A percentile compares a stretch with the other conserved stretches of the same genome.
Conservation (phyloP, 2,888 invertebrate species). For the Brassicogethes aeneus region DNA sequence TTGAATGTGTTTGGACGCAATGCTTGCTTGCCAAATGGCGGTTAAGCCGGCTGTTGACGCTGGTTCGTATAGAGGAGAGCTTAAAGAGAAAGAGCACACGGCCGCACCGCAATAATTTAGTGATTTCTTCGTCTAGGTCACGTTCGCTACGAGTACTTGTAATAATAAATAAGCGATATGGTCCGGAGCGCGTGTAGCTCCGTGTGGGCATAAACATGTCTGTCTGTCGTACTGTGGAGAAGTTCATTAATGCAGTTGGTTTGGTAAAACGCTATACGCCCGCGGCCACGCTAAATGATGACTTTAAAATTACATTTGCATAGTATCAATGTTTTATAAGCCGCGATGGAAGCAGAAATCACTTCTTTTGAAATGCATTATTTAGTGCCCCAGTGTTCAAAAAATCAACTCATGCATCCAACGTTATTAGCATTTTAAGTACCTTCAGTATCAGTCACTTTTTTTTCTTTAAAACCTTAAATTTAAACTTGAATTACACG, state of each 20-base stretch:
- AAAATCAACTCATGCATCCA: too few relatives aligned
- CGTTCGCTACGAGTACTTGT: constrained; percentile 38
- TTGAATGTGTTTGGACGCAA: too few relatives aligned
- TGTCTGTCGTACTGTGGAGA: constrained; percentile 36
- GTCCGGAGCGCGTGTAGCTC: constrained; percentile 40
- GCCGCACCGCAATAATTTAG: constrained; percentile 30
- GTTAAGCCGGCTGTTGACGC: background rate
- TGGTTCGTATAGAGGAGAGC: constrained; percentile 18
- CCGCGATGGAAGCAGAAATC: background rate
- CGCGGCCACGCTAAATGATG: constrained; percentile 38
- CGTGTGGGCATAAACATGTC: constrained; percentile 41
- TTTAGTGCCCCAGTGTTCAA: too few relatives aligned
- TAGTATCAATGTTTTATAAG: constrained; percentile 20
- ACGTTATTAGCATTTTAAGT: too few relatives aligned
- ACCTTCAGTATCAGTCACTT: too few relatives aligned
- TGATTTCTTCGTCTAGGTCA: constrained; percentile 38
- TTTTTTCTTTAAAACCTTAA: too few relatives aligned
- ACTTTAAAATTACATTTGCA: constrained; percentile 41
- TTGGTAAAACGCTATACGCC: constrained; percentile 39
- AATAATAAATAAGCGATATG: constrained; percentile 42
- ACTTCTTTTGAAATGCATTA: background rate
- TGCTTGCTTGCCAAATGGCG: too few relatives aligned
- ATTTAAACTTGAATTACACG: too few relatives aligned
- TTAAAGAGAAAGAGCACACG: constrained; percentile 14
- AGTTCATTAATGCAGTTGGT: constrained; percentile 42